Base-by-base conservation (phyloP, 2,888 invertebrate genomes). In the Elysia crispata region DNA sequence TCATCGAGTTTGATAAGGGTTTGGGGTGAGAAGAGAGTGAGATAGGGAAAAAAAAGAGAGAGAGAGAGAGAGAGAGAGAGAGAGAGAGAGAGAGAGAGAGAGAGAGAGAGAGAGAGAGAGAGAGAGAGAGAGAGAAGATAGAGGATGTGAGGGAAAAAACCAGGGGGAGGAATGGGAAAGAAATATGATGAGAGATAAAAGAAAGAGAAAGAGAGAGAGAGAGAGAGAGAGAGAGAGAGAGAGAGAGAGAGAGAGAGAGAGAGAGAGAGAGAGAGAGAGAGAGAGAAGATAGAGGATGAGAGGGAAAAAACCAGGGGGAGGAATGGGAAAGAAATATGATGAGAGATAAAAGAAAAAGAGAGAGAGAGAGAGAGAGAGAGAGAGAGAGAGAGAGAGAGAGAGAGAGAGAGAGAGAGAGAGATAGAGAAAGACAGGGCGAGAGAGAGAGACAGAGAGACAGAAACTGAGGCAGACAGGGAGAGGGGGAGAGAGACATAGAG, bases 171-270 rank as follows among this genome's bases (percentile, higher is more conserved):
- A 60, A 18, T 8, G 60, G 15, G 60, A 23, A 15, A 23, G 6
- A 60, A 18, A 41, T 11, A 41, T 3, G 11, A 3, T 6, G 41
- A 41, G 5, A 41, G 60, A 23, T 20, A 60, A 18, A 23, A 3
- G 15, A 23, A 18, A 60, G 60, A 60, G 6, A 60, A 18, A 23
- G 23, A 18, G 6, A 60, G 60, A 60, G 60, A 60, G 60, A 60
- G 6, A 60, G 5, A 60, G 15, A 60, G 15, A 8, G 5, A 60
- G 15, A 15, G 60, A 60, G 60, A 8, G 6, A 3, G 6, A 60
- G 60, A 60, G 15, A 60, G 60, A 60, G 60, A 60, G 15, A 60
- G 60, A 60, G 60, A 60, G 60, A 60, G 60, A 60, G 60, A 3
- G 60, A 3, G 6, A 8, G 60, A 60, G 60, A 60, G 6, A 60